Conservation (phyloP, 2,113 vertebrate species). For the Ondatra zibethicus region DNA sequence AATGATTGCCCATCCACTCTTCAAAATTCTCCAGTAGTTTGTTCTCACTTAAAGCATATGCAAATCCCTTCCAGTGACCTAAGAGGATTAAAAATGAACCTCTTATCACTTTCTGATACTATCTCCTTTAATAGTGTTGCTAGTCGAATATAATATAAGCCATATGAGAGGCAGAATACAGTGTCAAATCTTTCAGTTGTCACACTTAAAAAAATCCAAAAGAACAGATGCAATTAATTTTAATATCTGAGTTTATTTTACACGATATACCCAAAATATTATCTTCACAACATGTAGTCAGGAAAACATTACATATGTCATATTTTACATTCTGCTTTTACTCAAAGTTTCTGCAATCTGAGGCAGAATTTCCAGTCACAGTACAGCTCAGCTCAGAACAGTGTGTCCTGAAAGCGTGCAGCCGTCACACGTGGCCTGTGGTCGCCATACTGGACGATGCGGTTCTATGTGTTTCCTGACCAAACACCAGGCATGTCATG, state of each 20-base stretch:
- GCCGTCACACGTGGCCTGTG: background rate
- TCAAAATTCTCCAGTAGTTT: background rate
- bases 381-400: background rate
- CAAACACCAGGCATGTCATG: background rate
- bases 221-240: conserved; percentile 22
- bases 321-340: conserved; percentile 19
- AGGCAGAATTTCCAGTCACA: background rate
- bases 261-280: background rate
- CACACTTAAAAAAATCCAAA: background rate
- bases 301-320: background rate
- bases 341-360: background rate
- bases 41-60: background rate
- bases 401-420: background rate
- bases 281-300: conserved; percentile 13
- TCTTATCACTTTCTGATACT: background rate
- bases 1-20: background rate
- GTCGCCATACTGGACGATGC: too few species aligned
- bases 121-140: background rate
- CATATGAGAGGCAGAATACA: background rate
- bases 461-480: background rate
- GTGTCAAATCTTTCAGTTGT: background rate
- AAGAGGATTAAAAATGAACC: background rate
- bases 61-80: background rate
- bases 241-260: conserved; percentile 42
- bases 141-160: background rate